Evolutionary conservation across 2,113 vertebrate species (phyloP).

Genomic region (Scatophagus argus): DNA sequence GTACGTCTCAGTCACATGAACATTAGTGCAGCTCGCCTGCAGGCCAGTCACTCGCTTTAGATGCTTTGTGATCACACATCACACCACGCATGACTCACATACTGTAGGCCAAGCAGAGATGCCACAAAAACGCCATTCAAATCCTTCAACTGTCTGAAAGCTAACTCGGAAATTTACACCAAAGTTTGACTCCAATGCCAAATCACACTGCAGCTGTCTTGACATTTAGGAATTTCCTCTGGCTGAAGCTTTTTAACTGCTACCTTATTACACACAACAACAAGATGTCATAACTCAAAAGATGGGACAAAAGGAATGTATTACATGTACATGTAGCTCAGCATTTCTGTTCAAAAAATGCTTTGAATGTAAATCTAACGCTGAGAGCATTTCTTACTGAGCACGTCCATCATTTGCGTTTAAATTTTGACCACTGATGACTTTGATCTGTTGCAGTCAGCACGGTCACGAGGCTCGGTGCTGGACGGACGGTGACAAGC

Average conservation of each 20-base stretch:
- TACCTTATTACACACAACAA: too few relatives aligned
- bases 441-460: background rate
- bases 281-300: too few relatives aligned
- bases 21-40: slow-evolving; percentile 40
- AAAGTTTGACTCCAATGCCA: background rate
- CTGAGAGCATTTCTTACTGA: too few relatives aligned
- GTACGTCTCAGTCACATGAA: slow-evolving; percentile 64
- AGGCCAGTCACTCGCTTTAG: slow-evolving; percentile 46
- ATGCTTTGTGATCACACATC: slow-evolving; percentile 49
- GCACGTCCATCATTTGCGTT: background rate
- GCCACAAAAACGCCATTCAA: slow-evolving; percentile 9
- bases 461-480: slow-evolving; percentile 31
- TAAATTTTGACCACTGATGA: background rate
- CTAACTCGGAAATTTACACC: background rate
- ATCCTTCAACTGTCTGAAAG: background rate
- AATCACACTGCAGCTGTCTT: background rate
- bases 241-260: background rate
- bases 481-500: slow-evolving; percentile 14
- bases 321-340: too few relatives aligned
- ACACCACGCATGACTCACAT: slow-evolving; percentile 43
- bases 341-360: too few relatives aligned
- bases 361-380: too few relatives aligned
- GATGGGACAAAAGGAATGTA: too few relatives aligned
- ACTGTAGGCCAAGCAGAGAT: background rate
- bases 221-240: background rate